Base-by-base conservation (phyloP, 2,888 invertebrate genomes). In the Serripes groenlandicus region DNA sequence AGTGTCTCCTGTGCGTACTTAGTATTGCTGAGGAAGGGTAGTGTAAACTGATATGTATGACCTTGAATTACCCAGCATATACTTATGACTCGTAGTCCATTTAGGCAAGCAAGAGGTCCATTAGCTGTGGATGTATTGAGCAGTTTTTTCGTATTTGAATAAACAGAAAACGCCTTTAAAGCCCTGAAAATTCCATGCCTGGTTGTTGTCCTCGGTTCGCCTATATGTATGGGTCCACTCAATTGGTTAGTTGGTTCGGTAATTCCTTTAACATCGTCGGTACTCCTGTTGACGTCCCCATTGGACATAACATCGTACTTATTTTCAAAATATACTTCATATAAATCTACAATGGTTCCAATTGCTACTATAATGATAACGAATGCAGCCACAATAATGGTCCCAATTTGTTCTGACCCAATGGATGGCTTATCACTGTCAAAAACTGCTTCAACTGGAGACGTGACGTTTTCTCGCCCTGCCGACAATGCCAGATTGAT, bases 41-140 rank as follows among this genome's bases (percentile, higher is more conserved):
- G 54, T 1, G 54, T 52, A 58, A 88, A 85, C 26, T 26, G 71
- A 42, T 81, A 90, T 2, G 90, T 88, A 71, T 92, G 92, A n/a
- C 92, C 91, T 34, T 91, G 88, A n/a, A 92, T 91, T 26, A 92
- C 91, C 92, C 92, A 92, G 54, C 82, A 87, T 88, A 92, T 90
- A 60, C 89, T 90, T 30, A 92, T 32, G 18, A 93, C 96, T 87
- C 97, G 95, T 35, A 97, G 95, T 9, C 97, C 96, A 88, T 97
- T 96, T 80, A 97, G 96, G 91, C 97, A 96, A 58, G 96, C 95
- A 86, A 97, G 78, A 7, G 85, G 81, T 23, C 88, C 83, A 23
- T 70, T 58, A 1, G 88, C 79, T 56, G 90, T 87, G 2, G 75
- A 49, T 0, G 87, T 87, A 60, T 81, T 75, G 35, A 90, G n/a